Conservation (phyloP, 2,113 vertebrate genomes). For the Nothobranchius kuhntae region DNA sequence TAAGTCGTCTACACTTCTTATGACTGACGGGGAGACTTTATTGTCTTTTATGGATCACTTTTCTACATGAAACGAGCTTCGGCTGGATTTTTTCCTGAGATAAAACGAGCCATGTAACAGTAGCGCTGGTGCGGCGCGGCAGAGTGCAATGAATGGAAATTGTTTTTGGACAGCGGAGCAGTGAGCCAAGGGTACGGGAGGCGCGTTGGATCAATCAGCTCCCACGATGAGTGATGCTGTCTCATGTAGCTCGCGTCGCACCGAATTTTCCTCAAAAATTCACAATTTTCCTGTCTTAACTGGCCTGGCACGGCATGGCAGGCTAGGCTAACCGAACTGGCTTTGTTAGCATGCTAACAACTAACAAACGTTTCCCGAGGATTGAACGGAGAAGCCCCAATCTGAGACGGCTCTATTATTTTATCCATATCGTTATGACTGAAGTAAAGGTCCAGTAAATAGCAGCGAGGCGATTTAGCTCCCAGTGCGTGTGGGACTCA, state of each 20-base stretch:
- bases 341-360: constrained; percentile 43
- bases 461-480: rapidly evolving
- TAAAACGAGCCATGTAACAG: constrained; percentile 62
- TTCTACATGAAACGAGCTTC: neutral
- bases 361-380: neutral
- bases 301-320: constrained; percentile 74
- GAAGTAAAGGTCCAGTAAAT: neutral
- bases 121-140: constrained; percentile 61
- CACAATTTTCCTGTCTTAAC: constrained; percentile 28
- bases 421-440: neutral
- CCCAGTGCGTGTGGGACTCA: neutral
- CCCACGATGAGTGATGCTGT: constrained; percentile 43
- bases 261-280: constrained; percentile 18
- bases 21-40: neutral
- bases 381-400: neutral
- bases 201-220: constrained; percentile 75
- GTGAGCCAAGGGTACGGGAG: constrained; percentile 70
- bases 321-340: constrained; percentile 59
- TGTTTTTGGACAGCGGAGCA: constrained; percentile 68
- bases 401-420: neutral
- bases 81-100: neutral
- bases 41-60: neutral
- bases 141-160: constrained; percentile 79
- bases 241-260: constrained; percentile 2
- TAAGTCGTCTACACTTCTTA: constrained; percentile 60